Evolutionary conservation across 2,888 invertebrate genomes (phyloP).

Genomic region (Drosophila prolongata): DNA sequence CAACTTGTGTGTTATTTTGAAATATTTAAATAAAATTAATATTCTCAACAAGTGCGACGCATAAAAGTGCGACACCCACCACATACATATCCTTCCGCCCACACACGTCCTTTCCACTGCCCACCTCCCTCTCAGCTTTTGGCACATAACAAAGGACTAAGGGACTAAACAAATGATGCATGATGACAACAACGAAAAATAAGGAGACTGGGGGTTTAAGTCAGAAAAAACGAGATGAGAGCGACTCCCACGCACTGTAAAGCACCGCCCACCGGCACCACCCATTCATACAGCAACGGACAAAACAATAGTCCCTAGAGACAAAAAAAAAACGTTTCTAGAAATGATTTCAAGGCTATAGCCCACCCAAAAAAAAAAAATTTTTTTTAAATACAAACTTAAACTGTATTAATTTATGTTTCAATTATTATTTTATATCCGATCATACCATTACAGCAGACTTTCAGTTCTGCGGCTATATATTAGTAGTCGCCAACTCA

Average conservation of each 20-base stretch:
- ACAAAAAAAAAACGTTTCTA: too few relatives aligned
- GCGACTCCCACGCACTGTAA: slow-evolving; percentile 35
- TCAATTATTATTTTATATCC: too few relatives aligned
- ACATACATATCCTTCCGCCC: slow-evolving; percentile 4
- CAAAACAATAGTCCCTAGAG: neutral
- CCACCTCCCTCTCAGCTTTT: slow-evolving; percentile 31
- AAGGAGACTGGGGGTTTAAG: slow-evolving; percentile 13
- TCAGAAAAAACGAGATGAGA: slow-evolving; percentile 29
- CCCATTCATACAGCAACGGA: neutral
- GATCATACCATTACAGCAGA: too few relatives aligned
- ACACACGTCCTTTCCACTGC: slow-evolving; percentile 12
- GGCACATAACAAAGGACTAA: slow-evolving; percentile 72
- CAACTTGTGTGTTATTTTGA: slow-evolving; percentile 48
- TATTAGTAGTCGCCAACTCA: too few relatives aligned
- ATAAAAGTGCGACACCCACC: slow-evolving; percentile 62
- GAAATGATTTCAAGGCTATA: too few relatives aligned
- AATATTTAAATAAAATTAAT: slow-evolving; percentile 76
- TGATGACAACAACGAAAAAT: slow-evolving; percentile 57
- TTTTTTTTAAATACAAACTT: too few relatives aligned
- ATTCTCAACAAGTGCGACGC: slow-evolving; percentile 72
- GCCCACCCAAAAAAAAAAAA: too few relatives aligned
- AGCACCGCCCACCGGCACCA: slow-evolving; percentile 14
- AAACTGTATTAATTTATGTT: too few relatives aligned
- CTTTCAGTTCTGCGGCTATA: too few relatives aligned
- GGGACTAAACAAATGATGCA: slow-evolving; percentile 75